A percentile compares a stretch with the other conserved stretches of the same genome.
These are phyloP conservation scores for Sylvicola cinctus DNA, from an alignment of 2,888 invertebrate genomes.

Conservation along the genomic window DNA sequence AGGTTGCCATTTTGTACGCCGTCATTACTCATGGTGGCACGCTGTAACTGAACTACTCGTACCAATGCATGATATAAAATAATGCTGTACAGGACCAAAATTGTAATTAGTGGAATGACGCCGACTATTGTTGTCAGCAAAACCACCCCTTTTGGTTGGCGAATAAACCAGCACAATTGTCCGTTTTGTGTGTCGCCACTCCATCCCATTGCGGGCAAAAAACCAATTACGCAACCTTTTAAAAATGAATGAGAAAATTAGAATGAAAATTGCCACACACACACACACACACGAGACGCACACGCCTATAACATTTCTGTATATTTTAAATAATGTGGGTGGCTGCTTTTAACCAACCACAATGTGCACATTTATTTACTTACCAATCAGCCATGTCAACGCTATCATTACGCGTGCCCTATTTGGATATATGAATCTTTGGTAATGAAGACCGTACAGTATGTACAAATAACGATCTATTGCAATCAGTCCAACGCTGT, in stretches of 20 bases:
- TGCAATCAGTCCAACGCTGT: slow-evolving; percentile 39
- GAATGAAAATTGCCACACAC: slow-evolving; percentile 6
- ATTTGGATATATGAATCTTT: slow-evolving; percentile 35
- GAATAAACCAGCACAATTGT: slow-evolving; percentile 34
- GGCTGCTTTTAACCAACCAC: not conserved
- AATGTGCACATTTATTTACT: slow-evolving; percentile 9
- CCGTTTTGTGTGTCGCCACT: slow-evolving; percentile 29
- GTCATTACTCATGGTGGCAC: slow-evolving; percentile 21
- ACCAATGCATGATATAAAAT: slow-evolving; percentile 35
- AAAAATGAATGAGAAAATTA: slow-evolving; percentile 9
- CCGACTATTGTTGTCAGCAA: slow-evolving; percentile 33
- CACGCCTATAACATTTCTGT: too few relatives aligned
- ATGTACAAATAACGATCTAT: slow-evolving; percentile 43
- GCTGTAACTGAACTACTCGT: slow-evolving; percentile 28
- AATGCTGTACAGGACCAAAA: slow-evolving; percentile 31
- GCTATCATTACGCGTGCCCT: slow-evolving; percentile 33
- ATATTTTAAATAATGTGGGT: too few relatives aligned
- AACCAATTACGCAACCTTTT: slow-evolving; percentile 34
- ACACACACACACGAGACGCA: too few relatives aligned
- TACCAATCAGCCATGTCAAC: slow-evolving; percentile 35
- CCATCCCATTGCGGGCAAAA: slow-evolving; percentile 38
- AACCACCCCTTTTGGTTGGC: slow-evolving; percentile 33
- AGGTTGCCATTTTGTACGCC: slow-evolving; percentile 17
- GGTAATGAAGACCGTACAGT: slow-evolving; percentile 38
- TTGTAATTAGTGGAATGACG: slow-evolving; percentile 27